Evolutionary conservation across 2,113 vertebrate genomes (phyloP).

Genomic region (Dromiciops gliroides): DNA sequence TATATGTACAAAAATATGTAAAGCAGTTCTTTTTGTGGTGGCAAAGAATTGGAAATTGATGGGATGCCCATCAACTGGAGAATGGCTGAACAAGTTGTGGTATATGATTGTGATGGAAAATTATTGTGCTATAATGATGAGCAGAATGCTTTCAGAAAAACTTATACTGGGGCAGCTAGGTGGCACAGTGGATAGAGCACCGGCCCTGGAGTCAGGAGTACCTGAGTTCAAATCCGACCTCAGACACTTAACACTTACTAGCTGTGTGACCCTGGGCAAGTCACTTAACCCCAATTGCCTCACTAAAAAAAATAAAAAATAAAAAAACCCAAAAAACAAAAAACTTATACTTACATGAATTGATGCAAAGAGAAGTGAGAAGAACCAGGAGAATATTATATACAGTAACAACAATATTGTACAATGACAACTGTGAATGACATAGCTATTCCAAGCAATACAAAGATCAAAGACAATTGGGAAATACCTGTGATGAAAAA

Average conservation of each 20-base stretch:
- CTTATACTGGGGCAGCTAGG: no score
- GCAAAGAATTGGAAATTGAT: neutral
- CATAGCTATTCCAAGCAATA: neutral
- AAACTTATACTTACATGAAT: neutral
- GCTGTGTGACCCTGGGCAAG: no score
- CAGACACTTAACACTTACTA: no score
- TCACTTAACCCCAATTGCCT: no score
- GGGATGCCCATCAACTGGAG: neutral
- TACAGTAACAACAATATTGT: neutral
- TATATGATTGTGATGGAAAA: neutral
- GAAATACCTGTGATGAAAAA: no score
- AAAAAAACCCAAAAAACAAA: no score
- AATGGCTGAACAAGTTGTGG: neutral
- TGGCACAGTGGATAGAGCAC: no score
- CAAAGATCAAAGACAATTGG: no score
- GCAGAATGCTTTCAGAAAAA: neutral
- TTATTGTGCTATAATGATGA: neutral
- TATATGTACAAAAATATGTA: neutral
- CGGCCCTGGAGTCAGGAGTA: no score
- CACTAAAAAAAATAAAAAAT: no score
- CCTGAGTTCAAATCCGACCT: no score
- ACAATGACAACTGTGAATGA: neutral
- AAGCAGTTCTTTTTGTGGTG: neutral
- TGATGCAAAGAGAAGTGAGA: neutral
- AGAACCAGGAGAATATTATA: neutral